Evolutionary conservation across 2,888 invertebrate genomes (phyloP).

Genomic region (Tetrapedia diversipes): DNA sequence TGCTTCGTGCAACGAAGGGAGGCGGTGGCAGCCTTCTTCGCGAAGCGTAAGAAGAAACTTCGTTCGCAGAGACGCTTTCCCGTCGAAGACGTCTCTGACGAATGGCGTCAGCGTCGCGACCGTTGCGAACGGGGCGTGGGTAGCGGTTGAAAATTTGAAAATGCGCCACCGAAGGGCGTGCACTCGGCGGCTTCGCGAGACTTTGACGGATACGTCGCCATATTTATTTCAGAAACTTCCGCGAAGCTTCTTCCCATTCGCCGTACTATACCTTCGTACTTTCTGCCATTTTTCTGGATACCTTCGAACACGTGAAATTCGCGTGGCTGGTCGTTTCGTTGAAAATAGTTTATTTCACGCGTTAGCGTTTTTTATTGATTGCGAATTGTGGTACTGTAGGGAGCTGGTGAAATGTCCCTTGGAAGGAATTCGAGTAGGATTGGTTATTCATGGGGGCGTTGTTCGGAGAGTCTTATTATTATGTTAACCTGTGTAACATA

Average conservation of each 20-base stretch:
- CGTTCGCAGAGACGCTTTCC: neutral
- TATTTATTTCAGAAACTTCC: slow-evolving; percentile 17
- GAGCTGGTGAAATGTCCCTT: too few species aligned
- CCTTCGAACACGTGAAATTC: too few species aligned
- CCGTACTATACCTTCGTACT: too few species aligned
- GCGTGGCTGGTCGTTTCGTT: too few species aligned
- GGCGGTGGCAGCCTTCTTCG: too few species aligned
- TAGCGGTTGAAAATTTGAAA: slow-evolving; percentile 14
- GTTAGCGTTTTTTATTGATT: too few species aligned
- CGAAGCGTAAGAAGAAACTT: slow-evolving; percentile 2
- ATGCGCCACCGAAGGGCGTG: neutral
- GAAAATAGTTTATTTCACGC: too few species aligned
- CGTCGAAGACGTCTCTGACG: neutral
- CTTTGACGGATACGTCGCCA: slow-evolving; percentile 3
- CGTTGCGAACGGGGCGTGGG: neutral
- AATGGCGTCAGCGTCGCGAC: slow-evolving; percentile 2
- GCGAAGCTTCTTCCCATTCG: neutral
- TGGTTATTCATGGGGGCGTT: too few species aligned
- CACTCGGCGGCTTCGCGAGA: neutral
- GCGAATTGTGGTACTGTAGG: too few species aligned
- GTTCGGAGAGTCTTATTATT: too few species aligned
- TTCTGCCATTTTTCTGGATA: neutral
- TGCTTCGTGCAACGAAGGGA: neutral
- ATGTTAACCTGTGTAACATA: too few species aligned
- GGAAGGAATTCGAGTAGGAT: too few species aligned